phyloP scores from a whole-genome alignment of 2,797 vertebrate species.

The Mus caroli region DNA sequence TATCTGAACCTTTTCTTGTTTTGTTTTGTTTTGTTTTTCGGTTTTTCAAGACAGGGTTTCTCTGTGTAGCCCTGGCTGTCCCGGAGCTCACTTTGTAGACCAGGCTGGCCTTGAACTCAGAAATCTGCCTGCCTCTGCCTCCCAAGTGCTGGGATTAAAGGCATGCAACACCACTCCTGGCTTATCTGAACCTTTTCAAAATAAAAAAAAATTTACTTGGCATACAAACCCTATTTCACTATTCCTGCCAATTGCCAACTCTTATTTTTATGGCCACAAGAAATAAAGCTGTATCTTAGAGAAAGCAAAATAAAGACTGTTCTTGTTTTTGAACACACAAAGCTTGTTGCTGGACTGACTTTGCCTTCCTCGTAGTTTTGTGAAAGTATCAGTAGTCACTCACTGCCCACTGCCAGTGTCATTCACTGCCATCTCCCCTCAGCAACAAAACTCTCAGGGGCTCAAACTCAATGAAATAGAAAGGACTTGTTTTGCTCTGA shows the following conservation, averaged over 20 bases:
- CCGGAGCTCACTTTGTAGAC: too few relatives aligned
- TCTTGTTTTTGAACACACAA: not conserved
- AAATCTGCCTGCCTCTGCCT: too few relatives aligned
- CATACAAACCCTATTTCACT: not conserved
- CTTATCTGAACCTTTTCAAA: slow-evolving; percentile 45
- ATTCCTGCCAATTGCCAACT: not conserved
- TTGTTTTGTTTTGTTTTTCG: too few relatives aligned
- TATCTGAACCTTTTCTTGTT: not conserved
- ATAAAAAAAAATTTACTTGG: not conserved
- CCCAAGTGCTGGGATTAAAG: too few relatives aligned
- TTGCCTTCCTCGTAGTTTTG: not conserved
- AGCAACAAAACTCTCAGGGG: not conserved
- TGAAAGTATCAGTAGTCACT: not conserved
- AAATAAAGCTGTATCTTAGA: not conserved
- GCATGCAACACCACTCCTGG: too few relatives aligned
- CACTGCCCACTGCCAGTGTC: not conserved
- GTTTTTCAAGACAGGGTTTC: too few relatives aligned
- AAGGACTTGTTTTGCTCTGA: not conserved
- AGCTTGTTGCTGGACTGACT: not conserved
- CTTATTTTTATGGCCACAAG: slow-evolving; percentile 49
- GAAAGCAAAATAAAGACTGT: slow-evolving; percentile 40
- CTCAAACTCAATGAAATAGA: not conserved
- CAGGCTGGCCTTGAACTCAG: too few relatives aligned
- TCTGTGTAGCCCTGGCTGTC: too few relatives aligned
- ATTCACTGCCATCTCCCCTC: not conserved